Evolutionary conservation across 2,888 invertebrate genomes (phyloP).

Genomic region (Perithous albicinctus): DNA sequence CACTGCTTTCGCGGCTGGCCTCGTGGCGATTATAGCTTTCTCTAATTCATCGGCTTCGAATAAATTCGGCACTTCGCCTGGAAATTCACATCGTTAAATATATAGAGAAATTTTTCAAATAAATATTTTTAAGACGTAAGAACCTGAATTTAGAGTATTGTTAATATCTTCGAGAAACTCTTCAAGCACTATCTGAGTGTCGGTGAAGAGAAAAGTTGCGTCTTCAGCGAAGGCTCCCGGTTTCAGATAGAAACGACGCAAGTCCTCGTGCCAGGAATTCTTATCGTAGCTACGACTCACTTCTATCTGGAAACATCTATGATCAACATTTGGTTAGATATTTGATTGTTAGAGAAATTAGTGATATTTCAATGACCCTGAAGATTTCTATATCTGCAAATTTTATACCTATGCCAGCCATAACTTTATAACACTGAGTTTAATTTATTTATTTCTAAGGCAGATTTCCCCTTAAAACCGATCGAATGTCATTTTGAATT

Average conservation of each 20-base stretch:
- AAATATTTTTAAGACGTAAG: not conserved
- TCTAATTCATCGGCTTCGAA: constrained; percentile 95
- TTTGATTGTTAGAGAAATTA: not conserved
- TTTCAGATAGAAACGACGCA: constrained; percentile 91
- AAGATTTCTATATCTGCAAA: too few relatives aligned
- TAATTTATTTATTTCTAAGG: too few relatives aligned
- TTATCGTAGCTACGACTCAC: constrained; percentile 94
- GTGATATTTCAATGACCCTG: not conserved
- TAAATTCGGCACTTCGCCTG: constrained; percentile 96
- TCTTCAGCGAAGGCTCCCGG: constrained; percentile 91
- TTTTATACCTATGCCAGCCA: too few relatives aligned
- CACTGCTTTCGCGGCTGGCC: constrained; percentile 89
- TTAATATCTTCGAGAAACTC: constrained; percentile 97
- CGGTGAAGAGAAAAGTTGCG: constrained; percentile 94
- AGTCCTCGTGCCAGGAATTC: constrained; percentile 93
- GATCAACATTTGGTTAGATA: not conserved
- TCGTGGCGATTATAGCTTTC: constrained; percentile 91
- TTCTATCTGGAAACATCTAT: constrained; percentile 95
- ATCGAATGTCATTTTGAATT: too few relatives aligned
- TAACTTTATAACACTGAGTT: too few relatives aligned
- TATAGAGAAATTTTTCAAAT: constrained; percentile 11
- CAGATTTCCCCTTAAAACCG: too few relatives aligned
- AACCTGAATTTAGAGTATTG: constrained; percentile 95
- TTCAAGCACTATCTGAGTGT: constrained; percentile 95
- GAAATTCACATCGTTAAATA: constrained; percentile 39